phyloP scores from a whole-genome alignment of 2,113 vertebrate genomes.

The Isichthys henryi region DNA sequence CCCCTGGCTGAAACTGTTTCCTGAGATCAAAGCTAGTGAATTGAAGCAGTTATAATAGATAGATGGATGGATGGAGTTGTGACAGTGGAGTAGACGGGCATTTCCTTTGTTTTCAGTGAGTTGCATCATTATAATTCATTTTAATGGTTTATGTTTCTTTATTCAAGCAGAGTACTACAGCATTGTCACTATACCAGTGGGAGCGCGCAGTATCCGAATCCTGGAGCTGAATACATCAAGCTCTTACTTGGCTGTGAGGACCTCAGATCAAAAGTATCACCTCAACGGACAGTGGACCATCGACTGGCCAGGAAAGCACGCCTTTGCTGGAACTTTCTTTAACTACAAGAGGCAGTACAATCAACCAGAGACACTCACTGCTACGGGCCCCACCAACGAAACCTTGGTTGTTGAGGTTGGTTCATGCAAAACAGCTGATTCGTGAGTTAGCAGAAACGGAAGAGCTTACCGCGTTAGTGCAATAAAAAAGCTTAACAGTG shows the following conservation, averaged over 20 bases:
- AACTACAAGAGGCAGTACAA: slow-evolving; percentile 72
- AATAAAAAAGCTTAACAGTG: background rate
- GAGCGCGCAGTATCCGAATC: slow-evolving; percentile 70
- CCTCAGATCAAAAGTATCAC: slow-evolving; percentile 62
- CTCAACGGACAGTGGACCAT: slow-evolving; percentile 78
- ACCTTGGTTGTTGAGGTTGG: slow-evolving; percentile 73
- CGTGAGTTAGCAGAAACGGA: background rate
- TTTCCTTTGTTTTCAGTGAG: background rate
- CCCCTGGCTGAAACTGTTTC: background rate
- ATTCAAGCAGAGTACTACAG: slow-evolving; percentile 66
- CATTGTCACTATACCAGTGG: slow-evolving; percentile 68
- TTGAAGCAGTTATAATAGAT: background rate
- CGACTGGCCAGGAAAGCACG: slow-evolving; percentile 75
- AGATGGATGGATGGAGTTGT: background rate
- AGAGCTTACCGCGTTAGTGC: background rate
- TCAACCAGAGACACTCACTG: slow-evolving; percentile 68
- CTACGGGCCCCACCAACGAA: slow-evolving; percentile 75
- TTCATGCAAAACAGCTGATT: background rate
- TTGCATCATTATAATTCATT: background rate
- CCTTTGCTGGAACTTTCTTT: slow-evolving; percentile 70
- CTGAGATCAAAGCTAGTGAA: background rate
- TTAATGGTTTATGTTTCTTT: background rate
- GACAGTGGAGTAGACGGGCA: background rate
- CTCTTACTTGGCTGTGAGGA: slow-evolving; percentile 73
- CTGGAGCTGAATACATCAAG: slow-evolving; percentile 68